A percentile compares a stretch with the other conserved stretches of the same genome.
phyloP scores from a whole-genome alignment of 2,113 vertebrate genomes.

The Lagopus muta region DNA sequence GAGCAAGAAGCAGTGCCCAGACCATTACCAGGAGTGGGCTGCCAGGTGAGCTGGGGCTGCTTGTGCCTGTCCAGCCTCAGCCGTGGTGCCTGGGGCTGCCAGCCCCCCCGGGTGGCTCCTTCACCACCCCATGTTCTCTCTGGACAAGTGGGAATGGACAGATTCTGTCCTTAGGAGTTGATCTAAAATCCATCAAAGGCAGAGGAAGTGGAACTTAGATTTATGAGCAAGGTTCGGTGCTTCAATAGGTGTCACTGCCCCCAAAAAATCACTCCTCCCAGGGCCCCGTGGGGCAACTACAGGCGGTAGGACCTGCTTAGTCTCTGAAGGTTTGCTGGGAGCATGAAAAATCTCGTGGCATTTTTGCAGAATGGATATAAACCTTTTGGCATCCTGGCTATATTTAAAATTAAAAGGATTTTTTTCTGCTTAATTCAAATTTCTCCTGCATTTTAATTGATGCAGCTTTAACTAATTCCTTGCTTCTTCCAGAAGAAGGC shows the following conservation, averaged over 20 bases:
- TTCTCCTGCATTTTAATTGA: background rate
- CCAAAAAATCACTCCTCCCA: background rate
- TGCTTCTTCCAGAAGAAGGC: background rate
- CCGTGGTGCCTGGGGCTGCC: background rate
- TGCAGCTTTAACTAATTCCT: background rate
- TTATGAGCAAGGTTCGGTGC: background rate
- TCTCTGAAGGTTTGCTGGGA: background rate
- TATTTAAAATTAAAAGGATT: background rate
- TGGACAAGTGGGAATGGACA: background rate
- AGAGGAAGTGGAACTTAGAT: background rate
- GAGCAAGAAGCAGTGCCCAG: background rate
- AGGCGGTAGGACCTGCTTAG: background rate
- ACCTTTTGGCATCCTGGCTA: background rate
- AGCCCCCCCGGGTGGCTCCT: too few relatives aligned
- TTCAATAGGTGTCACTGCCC: background rate
- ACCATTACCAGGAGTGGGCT: background rate
- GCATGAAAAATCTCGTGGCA: background rate
- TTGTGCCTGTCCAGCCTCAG: background rate
- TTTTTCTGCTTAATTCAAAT: background rate
- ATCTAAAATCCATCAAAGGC: background rate
- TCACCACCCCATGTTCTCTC: rapidly evolving
- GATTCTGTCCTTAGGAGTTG: background rate
- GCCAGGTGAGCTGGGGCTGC: background rate
- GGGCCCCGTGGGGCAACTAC: background rate
- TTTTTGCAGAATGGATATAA: background rate